Evolutionary conservation across 2,888 invertebrate genomes (phyloP).

Genomic region (Drosophila borborema): DNA sequence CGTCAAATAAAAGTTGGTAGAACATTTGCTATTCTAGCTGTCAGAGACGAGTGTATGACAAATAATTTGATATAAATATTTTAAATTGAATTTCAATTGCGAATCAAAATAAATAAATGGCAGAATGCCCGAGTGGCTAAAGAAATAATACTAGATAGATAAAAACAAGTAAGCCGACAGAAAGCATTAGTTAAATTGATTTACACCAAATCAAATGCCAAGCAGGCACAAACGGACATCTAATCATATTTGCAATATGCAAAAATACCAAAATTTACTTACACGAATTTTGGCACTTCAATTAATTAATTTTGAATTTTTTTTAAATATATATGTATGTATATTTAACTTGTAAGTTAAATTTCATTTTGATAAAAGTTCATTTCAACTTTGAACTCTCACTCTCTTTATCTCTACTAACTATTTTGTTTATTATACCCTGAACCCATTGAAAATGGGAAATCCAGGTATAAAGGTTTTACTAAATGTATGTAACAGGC

Average conservation of each 20-base stretch:
- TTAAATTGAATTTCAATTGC: conserved; percentile 54
- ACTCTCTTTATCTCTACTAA: not conserved
- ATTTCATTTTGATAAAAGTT: not conserved
- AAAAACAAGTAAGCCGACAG: conserved; percentile 24
- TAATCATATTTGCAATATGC: not conserved
- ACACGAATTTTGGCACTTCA: not conserved
- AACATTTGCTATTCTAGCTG: conserved; percentile 12
- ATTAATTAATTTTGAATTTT: not conserved
- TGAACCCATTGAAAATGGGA: too few species aligned
- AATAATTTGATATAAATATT: conserved; percentile 18
- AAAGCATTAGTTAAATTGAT: conserved; percentile 32
- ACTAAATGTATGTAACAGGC: too few species aligned
- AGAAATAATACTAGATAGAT: not conserved
- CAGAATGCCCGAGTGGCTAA: conserved; percentile 32
- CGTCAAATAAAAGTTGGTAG: conserved; percentile 21
- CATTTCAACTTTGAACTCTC: not conserved
- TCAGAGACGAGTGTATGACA: conserved; percentile 21
- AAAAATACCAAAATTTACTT: not conserved
- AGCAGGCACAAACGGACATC: conserved; percentile 7
- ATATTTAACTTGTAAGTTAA: too few species aligned
- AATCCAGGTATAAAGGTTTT: too few species aligned
- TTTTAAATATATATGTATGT: not conserved
- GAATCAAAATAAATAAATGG: conserved; percentile 51
- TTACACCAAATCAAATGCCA: conserved; percentile 23
- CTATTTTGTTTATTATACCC: not conserved